A percentile compares a stretch with the other conserved stretches of the same genome.
phyloP scores from a whole-genome alignment of 2,888 invertebrate species.

The Panopea generosa region DNA sequence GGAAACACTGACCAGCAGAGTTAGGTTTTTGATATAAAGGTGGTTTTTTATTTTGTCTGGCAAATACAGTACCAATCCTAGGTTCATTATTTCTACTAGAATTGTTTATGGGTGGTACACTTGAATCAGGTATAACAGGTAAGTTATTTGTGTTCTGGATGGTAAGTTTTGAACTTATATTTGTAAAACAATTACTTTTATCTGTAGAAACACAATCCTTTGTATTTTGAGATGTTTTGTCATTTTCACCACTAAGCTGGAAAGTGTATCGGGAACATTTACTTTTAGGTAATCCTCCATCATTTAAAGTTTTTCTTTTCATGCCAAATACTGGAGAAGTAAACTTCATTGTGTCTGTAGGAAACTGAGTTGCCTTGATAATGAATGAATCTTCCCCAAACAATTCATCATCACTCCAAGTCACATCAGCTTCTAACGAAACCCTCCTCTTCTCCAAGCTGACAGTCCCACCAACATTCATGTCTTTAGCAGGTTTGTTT shows the following conservation, averaged over 20 bases:
- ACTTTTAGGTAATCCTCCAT: slow-evolving; percentile 32
- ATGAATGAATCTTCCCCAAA: slow-evolving; percentile 74
- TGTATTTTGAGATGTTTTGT: too few species aligned
- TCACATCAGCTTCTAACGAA: slow-evolving; percentile 27
- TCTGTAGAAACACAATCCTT: too few species aligned
- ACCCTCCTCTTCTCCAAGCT: not conserved
- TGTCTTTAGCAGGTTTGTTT: slow-evolving; percentile 1
- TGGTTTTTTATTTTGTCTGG: not conserved
- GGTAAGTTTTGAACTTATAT: too few species aligned
- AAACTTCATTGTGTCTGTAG: slow-evolving; percentile 32
- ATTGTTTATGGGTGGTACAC: too few species aligned
- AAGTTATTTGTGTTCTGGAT: too few species aligned
- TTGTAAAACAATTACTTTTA: too few species aligned
- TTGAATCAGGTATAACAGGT: too few species aligned
- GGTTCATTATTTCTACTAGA: too few species aligned
- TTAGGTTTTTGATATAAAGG: not conserved
- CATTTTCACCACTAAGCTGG: slow-evolving; percentile 20
- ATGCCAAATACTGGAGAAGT: slow-evolving; percentile 45
- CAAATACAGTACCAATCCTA: too few species aligned
- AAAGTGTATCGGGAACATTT: slow-evolving; percentile 47
- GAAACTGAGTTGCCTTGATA: slow-evolving; percentile 71
- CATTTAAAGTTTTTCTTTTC: slow-evolving; percentile 44
- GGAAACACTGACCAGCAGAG: too few species aligned
- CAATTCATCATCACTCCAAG: slow-evolving; percentile 76
- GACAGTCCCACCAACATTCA: not conserved